Evolutionary conservation across 2,797 vertebrate species (phyloP), one percentile per base, ranked within the genome.

Genomic region (Mormyrops boulengeri): DNA sequence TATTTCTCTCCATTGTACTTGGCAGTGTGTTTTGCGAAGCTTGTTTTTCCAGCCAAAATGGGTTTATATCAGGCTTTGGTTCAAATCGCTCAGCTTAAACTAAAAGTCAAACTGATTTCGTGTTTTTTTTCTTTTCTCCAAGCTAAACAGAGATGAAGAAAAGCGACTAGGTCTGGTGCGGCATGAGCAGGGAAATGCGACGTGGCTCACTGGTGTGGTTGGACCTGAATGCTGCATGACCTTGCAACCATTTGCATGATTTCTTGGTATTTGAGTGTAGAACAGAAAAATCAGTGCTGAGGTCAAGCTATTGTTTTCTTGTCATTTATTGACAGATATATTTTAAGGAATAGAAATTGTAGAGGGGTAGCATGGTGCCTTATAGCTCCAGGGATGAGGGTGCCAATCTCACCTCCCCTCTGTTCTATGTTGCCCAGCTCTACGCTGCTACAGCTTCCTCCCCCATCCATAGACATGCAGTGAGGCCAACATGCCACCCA

Each of bases 11-110:
- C 41, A 49, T 89, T 89, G 34, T 44, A 62, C 49, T 88, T 38
- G 19, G 86, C 52, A 57, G 73, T 26, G 88, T n/a, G 30, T 34
- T 41, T 60, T 88, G 60, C 7, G 22, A 17, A 14, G 22, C 41
- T 26, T 49, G 38, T 44, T 85, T 82, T 89, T 34, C 60, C 19
- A 85, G 80, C n/a, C 80, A 8, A 85, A 89, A 66, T 69, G 55
- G 3, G 44, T 62, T 85, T 77, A 55, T 85, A 69, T 19, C 57
- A 7, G 7, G 89, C 49, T 89, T 89, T 26, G n/a, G 53, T 22
- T 69, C 11, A 50, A 89, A 55, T 80, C 77, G 26, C 82, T 52
- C 55, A 4, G 5, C 41, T 14, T 85, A 41, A 84, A 86, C 55
- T 69, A 44, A 88, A 88, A 88, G 55, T 38, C 55, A 62, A 62